Evolutionary conservation across 2,888 invertebrate genomes (phyloP).

Genomic region (Tetranychus truncatus): DNA sequence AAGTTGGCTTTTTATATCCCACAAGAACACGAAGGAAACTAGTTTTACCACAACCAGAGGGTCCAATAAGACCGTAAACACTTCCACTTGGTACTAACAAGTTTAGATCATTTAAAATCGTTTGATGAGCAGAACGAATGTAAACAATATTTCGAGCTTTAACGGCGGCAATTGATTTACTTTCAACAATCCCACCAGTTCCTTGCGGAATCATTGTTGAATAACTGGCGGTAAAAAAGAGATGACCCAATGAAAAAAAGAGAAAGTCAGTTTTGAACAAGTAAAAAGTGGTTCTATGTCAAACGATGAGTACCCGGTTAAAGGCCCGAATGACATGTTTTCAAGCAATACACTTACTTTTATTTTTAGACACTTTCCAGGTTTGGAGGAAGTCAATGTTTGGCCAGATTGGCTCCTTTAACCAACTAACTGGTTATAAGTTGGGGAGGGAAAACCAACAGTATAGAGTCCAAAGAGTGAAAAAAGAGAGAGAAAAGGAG

Average conservation of each 20-base stretch:
- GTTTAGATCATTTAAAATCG: background rate
- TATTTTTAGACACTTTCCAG: no score
- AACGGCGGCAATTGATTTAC: background rate
- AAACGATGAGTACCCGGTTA: no score
- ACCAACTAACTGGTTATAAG: background rate
- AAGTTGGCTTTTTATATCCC: conserved; percentile 12
- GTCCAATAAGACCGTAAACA: conserved; percentile 18
- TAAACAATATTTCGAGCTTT: background rate
- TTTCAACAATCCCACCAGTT: no score
- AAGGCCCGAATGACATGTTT: no score
- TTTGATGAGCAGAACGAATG: background rate
- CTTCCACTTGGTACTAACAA: conserved; percentile 10
- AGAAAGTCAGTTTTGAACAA: no score
- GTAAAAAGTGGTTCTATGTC: no score
- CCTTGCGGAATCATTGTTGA: no score
- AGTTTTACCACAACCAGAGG: conserved; percentile 21
- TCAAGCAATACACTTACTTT: no score
- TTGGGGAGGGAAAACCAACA: background rate
- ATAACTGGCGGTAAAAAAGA: no score
- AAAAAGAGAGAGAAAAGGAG: conserved; percentile 2
- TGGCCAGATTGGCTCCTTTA: no score
- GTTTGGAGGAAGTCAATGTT: no score
- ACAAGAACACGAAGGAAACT: conserved; percentile 18
- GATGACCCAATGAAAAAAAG: no score
- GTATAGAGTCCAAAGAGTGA: background rate